These are phyloP conservation scores for Microctenopoma lineatum DNA, from an alignment of 2,797 vertebrate genomes.

Conservation along the genomic window DNA sequence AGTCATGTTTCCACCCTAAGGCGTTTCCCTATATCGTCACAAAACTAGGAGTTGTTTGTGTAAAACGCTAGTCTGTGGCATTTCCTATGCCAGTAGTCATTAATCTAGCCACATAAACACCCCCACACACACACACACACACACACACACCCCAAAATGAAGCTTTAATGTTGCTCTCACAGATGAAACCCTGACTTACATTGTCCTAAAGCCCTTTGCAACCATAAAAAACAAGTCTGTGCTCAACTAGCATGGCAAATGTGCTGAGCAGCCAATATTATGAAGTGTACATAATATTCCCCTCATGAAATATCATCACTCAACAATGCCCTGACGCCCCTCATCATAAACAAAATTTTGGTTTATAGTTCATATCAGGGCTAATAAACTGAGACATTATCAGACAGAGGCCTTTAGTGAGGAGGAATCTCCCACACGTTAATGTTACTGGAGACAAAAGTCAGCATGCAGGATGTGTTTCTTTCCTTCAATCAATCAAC, in stretches of 20 bases:
- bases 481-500: conserved; percentile 30
- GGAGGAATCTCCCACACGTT: conserved; percentile 54
- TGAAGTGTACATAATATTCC: conserved; percentile 76
- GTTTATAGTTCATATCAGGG: conserved; percentile 79
- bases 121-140: conserved; percentile 22
- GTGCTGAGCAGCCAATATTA: conserved; percentile 75
- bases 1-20: conserved; percentile 75
- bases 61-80: conserved; percentile 74
- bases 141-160: conserved; percentile 37
- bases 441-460: conserved; percentile 20
- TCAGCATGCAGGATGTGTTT: background rate
- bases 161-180: conserved; percentile 62
- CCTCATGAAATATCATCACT: conserved; percentile 77
- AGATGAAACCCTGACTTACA: conserved; percentile 59
- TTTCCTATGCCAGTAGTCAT: conserved; percentile 73
- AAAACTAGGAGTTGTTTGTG: conserved; percentile 80
- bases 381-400: conserved; percentile 78
- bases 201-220: conserved; percentile 64
- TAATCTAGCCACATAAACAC: conserved; percentile 72
- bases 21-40: conserved; percentile 70
- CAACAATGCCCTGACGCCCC: conserved; percentile 67
- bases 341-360: conserved; percentile 76
- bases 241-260: conserved; percentile 46
- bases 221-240: conserved; percentile 66
- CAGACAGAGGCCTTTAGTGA: conserved; percentile 61